phyloP scores from a whole-genome alignment of 2,113 vertebrate species.

The Megaceryle torquata region DNA sequence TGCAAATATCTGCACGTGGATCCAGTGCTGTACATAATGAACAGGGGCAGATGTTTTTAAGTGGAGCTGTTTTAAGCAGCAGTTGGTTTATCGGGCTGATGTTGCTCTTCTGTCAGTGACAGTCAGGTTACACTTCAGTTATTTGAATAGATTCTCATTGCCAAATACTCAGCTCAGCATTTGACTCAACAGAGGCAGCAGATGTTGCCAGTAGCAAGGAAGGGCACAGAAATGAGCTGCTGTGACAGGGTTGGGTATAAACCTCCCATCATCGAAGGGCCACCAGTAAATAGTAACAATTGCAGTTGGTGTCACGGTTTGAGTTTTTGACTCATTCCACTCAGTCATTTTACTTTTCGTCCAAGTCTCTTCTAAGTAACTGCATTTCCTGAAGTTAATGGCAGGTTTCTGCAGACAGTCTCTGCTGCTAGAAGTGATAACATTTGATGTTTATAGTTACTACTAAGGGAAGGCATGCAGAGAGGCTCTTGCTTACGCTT shows the following conservation, averaged over 20 bases:
- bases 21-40: neutral
- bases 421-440: no score
- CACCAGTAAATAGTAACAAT: neutral
- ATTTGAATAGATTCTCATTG: constrained; percentile 5
- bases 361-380: no score
- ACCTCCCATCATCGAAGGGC: rapidly evolving
- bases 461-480: no score
- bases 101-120: neutral
- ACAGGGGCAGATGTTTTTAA: neutral
- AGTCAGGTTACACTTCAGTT: constrained; percentile 8
- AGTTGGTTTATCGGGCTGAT: neutral
- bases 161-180: neutral
- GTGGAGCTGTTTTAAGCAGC: neutral
- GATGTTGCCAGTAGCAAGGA: neutral
- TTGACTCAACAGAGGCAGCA: neutral
- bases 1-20: neutral
- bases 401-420: no score
- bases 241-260: neutral
- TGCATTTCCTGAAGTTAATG: no score
- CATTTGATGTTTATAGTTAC: no score
- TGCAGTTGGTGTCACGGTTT: neutral
- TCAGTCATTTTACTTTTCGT: neutral
- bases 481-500: no score
- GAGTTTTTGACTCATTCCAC: neutral
- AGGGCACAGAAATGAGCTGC: neutral